These are phyloP conservation scores for Chironomus striatipennis DNA, from an alignment of 1,140 invertebrate genomes.

Conservation along the genomic window DNA sequence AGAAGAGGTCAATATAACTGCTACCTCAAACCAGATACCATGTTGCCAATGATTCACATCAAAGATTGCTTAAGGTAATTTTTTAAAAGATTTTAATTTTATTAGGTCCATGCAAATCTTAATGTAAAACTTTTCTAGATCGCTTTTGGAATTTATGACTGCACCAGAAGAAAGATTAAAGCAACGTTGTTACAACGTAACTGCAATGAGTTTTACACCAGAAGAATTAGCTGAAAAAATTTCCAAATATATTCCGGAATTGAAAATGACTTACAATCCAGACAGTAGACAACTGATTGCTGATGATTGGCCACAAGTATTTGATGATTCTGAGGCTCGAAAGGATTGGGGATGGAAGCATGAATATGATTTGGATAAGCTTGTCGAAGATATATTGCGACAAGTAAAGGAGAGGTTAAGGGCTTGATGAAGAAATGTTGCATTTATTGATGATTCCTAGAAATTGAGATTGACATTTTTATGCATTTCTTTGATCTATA, in stretches of 20 bases:
- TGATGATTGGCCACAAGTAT: conserved; percentile 83
- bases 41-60: conserved; percentile 92
- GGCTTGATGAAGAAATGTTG: neutral
- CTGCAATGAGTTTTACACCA: conserved; percentile 89
- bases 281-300: conserved; percentile 80
- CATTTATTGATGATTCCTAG: neutral
- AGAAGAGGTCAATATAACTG: conserved; percentile 67
- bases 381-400: conserved; percentile 72
- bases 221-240: conserved; percentile 70
- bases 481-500: conserved; percentile 31
- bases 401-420: conserved; percentile 43
- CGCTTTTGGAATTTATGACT: conserved; percentile 69
- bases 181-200: conserved; percentile 81
- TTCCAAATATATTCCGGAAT: conserved; percentile 65
- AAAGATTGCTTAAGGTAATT: conserved; percentile 59
- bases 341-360: conserved; percentile 81
- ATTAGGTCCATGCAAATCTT: neutral
- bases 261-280: conserved; percentile 71
- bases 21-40: conserved; percentile 72
- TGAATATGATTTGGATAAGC: conserved; percentile 62
- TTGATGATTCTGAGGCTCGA: conserved; percentile 83
- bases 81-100: neutral
- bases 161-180: conserved; percentile 58
- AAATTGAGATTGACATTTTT: neutral
- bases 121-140: conserved; percentile 33